Evolutionary conservation across 2,888 invertebrate species (phyloP).

Genomic region (Pedicia rivosa): DNA sequence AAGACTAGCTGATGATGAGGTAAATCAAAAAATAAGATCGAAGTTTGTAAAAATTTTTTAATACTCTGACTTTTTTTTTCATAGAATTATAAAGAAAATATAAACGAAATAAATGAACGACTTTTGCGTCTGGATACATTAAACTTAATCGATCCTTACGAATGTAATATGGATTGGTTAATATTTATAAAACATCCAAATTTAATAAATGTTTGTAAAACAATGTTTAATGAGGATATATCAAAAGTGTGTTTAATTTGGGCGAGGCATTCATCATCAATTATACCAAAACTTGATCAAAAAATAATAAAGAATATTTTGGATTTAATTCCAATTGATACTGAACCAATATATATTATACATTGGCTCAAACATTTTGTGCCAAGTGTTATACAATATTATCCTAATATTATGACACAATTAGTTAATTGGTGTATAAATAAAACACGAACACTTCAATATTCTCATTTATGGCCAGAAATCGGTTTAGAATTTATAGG

Average conservation of each 20-base stretch:
- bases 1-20: conserved; percentile 18
- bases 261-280: conserved; percentile 25
- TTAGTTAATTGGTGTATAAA: conserved; percentile 28
- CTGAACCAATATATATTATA: conserved; percentile 24
- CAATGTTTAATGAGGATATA: conserved; percentile 24
- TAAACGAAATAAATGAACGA: conserved; percentile 26
- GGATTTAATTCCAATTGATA: conserved; percentile 22
- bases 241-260: conserved; percentile 26
- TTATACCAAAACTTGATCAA: conserved; percentile 21
- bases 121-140: conserved; percentile 26
- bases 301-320: conserved; percentile 21
- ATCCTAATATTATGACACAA: conserved; percentile 24
- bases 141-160: conserved; percentile 27
- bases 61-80: background rate
- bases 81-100: conserved; percentile 14
- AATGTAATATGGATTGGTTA: conserved; percentile 27
- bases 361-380: conserved; percentile 28
- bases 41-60: background rate
- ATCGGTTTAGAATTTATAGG: conserved; percentile 29
- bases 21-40: background rate
- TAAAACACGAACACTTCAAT: conserved; percentile 25
- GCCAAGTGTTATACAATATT: conserved; percentile 23
- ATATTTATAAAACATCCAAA: conserved; percentile 27
- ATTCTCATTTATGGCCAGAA: conserved; percentile 27
- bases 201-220: conserved; percentile 21